These are phyloP conservation scores for Empidonax traillii DNA, from an alignment of 2,113 vertebrate genomes.

Conservation along the genomic window DNA sequence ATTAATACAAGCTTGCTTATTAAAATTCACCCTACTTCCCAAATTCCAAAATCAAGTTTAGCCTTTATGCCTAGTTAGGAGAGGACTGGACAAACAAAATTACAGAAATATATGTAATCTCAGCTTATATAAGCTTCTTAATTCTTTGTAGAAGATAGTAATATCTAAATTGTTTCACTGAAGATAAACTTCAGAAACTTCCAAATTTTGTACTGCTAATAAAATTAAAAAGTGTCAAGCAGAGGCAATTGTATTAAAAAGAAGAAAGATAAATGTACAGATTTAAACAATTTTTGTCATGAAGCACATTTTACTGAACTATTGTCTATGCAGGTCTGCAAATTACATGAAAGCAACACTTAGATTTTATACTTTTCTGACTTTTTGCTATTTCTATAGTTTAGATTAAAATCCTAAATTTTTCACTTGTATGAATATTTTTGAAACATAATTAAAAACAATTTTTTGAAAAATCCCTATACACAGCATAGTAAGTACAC, in stretches of 20 bases:
- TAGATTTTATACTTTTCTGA: background rate
- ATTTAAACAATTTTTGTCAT: background rate
- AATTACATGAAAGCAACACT: background rate
- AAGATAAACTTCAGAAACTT: background rate
- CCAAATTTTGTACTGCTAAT: background rate
- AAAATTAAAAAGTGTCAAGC: background rate
- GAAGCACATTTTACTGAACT: slow-evolving; percentile 16
- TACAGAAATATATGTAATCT: background rate
- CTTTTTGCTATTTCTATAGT: background rate
- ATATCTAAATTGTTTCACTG: slow-evolving; percentile 10
- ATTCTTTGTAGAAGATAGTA: background rate
- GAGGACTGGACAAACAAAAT: background rate
- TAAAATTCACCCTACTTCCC: slow-evolving; percentile 28
- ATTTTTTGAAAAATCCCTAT: background rate
- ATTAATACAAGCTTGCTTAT: background rate
- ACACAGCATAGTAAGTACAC: background rate
- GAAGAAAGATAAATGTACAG: background rate
- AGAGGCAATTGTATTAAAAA: background rate
- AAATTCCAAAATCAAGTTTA: background rate
- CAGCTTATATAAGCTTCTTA: background rate
- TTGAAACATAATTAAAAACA: background rate
- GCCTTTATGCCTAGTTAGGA: background rate
- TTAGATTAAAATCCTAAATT: background rate
- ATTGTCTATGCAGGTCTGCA: background rate
- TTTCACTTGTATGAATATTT: background rate